Percentiles rank a stretch among this genome's conserved stretches.
phyloP scores from a whole-genome alignment of 2,797 vertebrate species.

The Poecile montanus region DNA sequence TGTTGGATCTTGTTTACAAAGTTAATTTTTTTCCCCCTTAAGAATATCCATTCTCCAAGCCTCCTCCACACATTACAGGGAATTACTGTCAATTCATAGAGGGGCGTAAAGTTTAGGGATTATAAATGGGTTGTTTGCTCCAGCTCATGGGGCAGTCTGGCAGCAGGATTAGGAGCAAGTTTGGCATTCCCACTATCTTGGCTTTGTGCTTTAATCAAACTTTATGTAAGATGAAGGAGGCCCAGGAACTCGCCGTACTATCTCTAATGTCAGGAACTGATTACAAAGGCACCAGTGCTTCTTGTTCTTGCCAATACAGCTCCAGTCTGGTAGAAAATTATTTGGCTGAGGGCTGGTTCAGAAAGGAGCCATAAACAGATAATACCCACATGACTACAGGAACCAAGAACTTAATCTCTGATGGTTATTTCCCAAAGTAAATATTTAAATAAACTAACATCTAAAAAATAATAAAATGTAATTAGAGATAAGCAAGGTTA shows the following conservation, averaged over 20 bases:
- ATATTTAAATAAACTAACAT: slow-evolving; percentile 59
- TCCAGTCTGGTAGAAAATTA: slow-evolving; percentile 29
- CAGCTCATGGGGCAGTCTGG: background rate
- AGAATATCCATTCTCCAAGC: background rate
- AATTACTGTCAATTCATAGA: background rate
- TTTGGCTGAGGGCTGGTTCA: slow-evolving; percentile 7
- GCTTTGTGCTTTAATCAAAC: slow-evolving; percentile 31
- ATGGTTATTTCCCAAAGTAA: slow-evolving; percentile 60
- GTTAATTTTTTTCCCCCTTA: background rate
- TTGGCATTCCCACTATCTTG: background rate
- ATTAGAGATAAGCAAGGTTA: slow-evolving; percentile 57
- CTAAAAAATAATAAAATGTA: slow-evolving; percentile 59
- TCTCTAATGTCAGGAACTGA: slow-evolving; percentile 43
- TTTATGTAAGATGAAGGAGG: slow-evolving; percentile 45
- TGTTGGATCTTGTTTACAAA: background rate
- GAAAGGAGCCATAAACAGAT: slow-evolving; percentile 55
- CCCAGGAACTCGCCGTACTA: slow-evolving; percentile 16
- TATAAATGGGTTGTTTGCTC: background rate
- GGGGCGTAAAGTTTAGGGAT: background rate
- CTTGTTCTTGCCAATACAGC: slow-evolving; percentile 26
- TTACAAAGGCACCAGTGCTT: slow-evolving; percentile 39
- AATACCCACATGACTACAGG: slow-evolving; percentile 56
- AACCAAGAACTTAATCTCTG: slow-evolving; percentile 64
- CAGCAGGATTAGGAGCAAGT: background rate
- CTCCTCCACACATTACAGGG: background rate